Percentiles rank a stretch among this genome's conserved stretches.
Conservation (phyloP, 2,888 invertebrate species). For the Margaritifera margaritifera region DNA sequence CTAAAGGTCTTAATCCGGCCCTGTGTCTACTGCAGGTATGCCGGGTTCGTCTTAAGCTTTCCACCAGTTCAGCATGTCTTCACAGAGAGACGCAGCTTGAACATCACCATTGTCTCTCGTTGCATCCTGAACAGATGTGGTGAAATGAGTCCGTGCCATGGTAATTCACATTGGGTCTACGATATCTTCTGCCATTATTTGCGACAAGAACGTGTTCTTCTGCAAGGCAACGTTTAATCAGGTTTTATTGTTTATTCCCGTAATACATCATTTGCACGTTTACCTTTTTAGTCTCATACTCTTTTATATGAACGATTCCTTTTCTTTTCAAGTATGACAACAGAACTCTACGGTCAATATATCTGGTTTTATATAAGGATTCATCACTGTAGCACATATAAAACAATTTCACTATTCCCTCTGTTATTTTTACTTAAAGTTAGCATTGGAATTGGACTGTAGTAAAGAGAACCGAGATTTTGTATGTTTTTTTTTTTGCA, state of each 20-base stretch:
- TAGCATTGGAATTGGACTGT: too few species aligned
- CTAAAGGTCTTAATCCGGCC: too few species aligned
- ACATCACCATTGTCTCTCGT: conserved; percentile 14
- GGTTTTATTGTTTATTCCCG: conserved; percentile 13
- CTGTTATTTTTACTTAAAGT: too few species aligned
- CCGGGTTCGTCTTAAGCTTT: conserved; percentile 23
- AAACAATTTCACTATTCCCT: too few species aligned
- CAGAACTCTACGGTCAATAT: conserved; percentile 10
- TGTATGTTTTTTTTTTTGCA: too few species aligned
- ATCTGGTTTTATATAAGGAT: not conserved
- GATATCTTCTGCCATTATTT: conserved; percentile 19
- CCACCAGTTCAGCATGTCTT: conserved; percentile 25
- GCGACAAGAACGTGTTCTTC: conserved; percentile 13
- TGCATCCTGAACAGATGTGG: conserved; percentile 15
- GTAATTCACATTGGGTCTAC: conserved; percentile 28
- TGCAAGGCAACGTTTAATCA: conserved; percentile 24
- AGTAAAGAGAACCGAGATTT: too few species aligned
- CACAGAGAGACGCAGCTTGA: conserved; percentile 17
- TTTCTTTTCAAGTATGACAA: conserved; percentile 12
- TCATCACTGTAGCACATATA: too few species aligned
- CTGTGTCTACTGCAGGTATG: conserved; percentile 11
- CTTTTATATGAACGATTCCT: conserved; percentile 3
- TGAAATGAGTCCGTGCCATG: conserved; percentile 21
- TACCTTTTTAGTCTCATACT: conserved; percentile 12
- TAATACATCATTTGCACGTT: conserved; percentile 24